phyloP scores from a whole-genome alignment of 2,797 vertebrate genomes.

The Pangasius mekongensis region DNA sequence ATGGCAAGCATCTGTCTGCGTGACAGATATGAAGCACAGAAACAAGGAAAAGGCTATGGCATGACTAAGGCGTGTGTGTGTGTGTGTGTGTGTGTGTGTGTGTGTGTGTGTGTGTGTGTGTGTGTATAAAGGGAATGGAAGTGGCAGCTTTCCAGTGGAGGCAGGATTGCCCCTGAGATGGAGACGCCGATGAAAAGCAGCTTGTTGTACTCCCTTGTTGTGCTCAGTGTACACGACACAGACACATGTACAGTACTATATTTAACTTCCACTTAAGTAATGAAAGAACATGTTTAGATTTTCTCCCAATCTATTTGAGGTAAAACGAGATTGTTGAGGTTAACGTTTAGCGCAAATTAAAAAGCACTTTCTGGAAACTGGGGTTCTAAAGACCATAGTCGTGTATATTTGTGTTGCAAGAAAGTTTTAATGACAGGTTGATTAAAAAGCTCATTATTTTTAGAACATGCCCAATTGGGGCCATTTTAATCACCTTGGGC shows the following conservation, averaged over 20 bases:
- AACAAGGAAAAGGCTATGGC: neutral
- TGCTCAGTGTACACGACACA: constrained; percentile 43
- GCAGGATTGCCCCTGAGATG: constrained; percentile 28
- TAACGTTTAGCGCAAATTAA: neutral
- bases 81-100: constrained; percentile 33
- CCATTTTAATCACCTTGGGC: neutral
- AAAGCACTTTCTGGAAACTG: neutral
- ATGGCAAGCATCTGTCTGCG: neutral
- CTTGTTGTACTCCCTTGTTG: constrained; percentile 60
- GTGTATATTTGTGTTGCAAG: neutral
- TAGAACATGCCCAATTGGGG: neutral
- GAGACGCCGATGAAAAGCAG: constrained; percentile 69
- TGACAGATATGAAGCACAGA: neutral
- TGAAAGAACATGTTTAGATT: constrained; percentile 18
- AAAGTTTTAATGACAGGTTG: neutral
- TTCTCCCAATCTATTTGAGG: neutral
- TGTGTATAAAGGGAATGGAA: constrained; percentile 32
- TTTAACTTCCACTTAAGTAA: constrained; percentile 10
- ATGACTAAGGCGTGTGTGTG: neutral
- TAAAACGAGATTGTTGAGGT: neutral
- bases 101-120: constrained; percentile 27
- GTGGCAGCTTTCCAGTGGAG: constrained; percentile 3
- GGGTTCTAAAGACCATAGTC: neutral
- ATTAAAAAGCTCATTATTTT: constrained; percentile 9
- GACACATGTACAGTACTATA: neutral